Conservation (phyloP, 2,113 vertebrate genomes). For the Larimichthys polyactis region DNA sequence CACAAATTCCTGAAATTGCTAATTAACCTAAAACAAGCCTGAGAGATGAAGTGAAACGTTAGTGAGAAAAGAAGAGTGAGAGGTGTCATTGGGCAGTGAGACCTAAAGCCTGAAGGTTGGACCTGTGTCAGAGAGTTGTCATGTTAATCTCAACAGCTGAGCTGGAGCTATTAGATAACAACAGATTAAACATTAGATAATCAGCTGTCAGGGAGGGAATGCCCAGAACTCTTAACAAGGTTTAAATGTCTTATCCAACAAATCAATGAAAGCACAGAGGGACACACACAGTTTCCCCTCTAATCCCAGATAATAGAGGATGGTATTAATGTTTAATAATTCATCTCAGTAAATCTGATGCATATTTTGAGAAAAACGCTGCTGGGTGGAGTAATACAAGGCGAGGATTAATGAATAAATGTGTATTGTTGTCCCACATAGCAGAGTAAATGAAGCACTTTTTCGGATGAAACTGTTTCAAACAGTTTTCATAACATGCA, state of each 20-base stretch:
- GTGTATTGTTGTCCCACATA: background rate
- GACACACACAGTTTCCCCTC: background rate
- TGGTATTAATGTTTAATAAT: background rate
- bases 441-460: background rate
- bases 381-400: background rate
- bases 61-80: background rate
- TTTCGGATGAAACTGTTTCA: background rate
- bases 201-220: slow-evolving; percentile 18
- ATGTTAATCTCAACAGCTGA: slow-evolving; percentile 41
- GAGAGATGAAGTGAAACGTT: background rate
- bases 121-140: slow-evolving; percentile 14
- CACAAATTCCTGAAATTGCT: slow-evolving; percentile 8
- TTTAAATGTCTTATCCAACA: slow-evolving; percentile 40
- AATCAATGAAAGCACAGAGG: background rate
- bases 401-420: background rate
- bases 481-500: background rate
- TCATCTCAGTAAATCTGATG: background rate
- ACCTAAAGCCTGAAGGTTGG: slow-evolving; percentile 4
- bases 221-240: slow-evolving; percentile 29
- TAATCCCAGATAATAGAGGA: background rate
- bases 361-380: background rate
- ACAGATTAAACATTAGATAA: slow-evolving; percentile 52
- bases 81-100: background rate
- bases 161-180: slow-evolving; percentile 47
- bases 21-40: slow-evolving; percentile 14